Evolutionary conservation across 2,113 vertebrate genomes (phyloP).

Genomic region (Rynchops niger): DNA sequence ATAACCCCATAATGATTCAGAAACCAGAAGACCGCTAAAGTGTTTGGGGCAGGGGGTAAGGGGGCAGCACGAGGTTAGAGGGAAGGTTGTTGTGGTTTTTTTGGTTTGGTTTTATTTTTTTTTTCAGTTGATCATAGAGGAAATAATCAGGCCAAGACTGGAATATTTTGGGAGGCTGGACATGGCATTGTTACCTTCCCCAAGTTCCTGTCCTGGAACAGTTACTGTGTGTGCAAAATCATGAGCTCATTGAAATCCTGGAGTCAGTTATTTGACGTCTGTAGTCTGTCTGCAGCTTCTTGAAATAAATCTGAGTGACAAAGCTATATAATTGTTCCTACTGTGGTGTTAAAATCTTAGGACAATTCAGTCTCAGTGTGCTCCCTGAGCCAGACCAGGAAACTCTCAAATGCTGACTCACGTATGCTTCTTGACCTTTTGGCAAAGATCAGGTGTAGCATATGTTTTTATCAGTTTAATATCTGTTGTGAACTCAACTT

Average conservation of each 20-base stretch:
- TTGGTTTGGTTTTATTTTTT: no score
- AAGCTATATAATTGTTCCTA: not conserved
- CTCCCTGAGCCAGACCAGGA: not conserved
- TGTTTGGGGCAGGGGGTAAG: not conserved
- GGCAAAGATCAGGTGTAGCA: conserved; percentile 30
- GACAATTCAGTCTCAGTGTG: not conserved
- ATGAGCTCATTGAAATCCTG: not conserved
- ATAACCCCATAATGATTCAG: not conserved
- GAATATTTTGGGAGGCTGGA: not conserved
- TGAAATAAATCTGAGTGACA: not conserved
- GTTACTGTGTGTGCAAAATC: not conserved
- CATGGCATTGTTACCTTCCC: not conserved
- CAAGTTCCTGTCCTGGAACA: not conserved
- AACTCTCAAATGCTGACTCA: not conserved
- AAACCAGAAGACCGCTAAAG: not conserved
- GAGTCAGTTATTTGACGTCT: not conserved
- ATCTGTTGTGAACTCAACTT: conserved; percentile 43
- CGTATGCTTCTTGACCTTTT: conserved; percentile 56
- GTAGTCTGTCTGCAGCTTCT: not conserved
- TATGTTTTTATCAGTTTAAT: conserved; percentile 56
- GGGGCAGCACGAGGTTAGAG: not conserved
- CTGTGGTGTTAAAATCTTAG: not conserved
- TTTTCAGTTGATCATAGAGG: not conserved
- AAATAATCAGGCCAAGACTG: not conserved
- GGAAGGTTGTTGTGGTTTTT: not conserved